Evolutionary conservation across 2,113 vertebrate genomes (phyloP).

Genomic region (Anser cygnoides): DNA sequence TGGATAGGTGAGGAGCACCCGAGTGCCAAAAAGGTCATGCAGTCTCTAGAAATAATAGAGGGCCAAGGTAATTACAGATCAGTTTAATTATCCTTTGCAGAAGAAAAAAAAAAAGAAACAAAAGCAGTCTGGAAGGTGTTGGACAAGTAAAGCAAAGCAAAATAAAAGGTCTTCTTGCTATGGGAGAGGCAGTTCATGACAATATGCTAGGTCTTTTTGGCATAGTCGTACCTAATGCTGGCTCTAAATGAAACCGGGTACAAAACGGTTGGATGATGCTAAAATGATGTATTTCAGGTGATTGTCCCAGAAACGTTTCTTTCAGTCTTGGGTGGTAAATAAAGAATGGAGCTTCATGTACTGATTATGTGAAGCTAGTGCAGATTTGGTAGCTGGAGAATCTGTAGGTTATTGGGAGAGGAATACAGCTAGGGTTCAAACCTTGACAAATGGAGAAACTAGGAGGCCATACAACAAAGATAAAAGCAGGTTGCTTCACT

Average conservation of each 20-base stretch:
- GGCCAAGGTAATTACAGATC: background rate
- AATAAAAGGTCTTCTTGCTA: background rate
- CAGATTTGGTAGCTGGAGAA: background rate
- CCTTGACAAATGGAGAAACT: background rate
- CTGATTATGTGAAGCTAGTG: background rate
- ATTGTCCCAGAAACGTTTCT: background rate
- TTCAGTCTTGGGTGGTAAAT: background rate
- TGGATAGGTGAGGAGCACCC: background rate
- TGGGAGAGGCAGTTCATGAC: background rate
- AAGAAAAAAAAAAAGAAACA: background rate
- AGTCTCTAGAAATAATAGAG: background rate
- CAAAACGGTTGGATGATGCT: background rate
- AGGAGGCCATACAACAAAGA: background rate
- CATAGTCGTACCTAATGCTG: background rate
- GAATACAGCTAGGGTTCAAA: background rate
- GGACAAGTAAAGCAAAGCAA: background rate
- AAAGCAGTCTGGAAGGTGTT: background rate
- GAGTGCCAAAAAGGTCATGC: rapidly evolving
- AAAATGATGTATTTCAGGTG: background rate
- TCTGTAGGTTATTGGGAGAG: background rate
- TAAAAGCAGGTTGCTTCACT: background rate
- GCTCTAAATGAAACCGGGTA: background rate
- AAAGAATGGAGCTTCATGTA: background rate
- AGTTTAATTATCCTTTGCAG: background rate
- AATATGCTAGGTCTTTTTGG: background rate